Evolutionary conservation across 2,797 vertebrate genomes (phyloP), one percentile per base, ranked within the genome.

Genomic region (Cyclopterus lumpus): DNA sequence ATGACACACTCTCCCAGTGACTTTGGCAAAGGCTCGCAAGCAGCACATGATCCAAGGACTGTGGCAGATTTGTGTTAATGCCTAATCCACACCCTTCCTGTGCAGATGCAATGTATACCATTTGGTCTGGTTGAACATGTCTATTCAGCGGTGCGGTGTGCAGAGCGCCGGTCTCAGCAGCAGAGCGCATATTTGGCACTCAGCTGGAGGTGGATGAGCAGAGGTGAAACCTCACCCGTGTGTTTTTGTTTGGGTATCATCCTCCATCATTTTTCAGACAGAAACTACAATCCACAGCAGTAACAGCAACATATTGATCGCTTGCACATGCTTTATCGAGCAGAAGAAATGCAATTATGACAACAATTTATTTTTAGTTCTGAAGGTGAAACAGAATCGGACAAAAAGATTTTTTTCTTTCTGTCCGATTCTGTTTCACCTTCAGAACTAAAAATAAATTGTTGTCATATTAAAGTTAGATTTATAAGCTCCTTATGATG

Each of bases 101-200:
- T 55, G 14, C 42, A 18, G 30, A 22, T 38, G 54, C 61, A 46
- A 0, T 57, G 40, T 63, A 26, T 26, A 32, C 38, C 46, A 22
- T 60, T 48, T 61, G 28, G 57, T 51, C 30, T 22, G 22, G 26
- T 65, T 4, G 30, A 67, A 71, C 20, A 1, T 30, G 54, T 36
- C 14, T 28, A 22, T 36, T 61, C 48, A 57, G 55, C 72, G 20
- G 59, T 54, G 55, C 72, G 20, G 59, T 54, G 61, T 54, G 67
- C 22, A 67, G 48, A 64, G 53, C 14, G 26, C 66, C 30, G 58
- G 64, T 64, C 38, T 75, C 42, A 53, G 28, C 46, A 54, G 75
- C 28, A 6, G 5, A 6, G 38, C 38, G 6, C n/a, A 44, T 15
- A 16, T 44, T 15, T 9, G 30, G 34, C 42, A 44, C 28, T 58